phyloP scores from a whole-genome alignment of 2,888 invertebrate genomes.

The Andrena camellia region DNA sequence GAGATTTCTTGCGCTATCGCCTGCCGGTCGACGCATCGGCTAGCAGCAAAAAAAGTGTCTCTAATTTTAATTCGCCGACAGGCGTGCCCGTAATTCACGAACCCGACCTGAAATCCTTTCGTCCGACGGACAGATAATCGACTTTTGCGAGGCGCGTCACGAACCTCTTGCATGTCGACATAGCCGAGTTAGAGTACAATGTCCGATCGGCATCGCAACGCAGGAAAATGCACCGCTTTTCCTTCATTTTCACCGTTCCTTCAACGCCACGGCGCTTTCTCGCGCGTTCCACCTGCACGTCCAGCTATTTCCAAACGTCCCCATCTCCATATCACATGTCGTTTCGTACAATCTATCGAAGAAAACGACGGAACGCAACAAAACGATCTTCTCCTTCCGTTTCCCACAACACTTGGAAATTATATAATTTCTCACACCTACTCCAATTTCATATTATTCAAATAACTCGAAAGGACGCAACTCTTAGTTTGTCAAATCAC shows the following conservation, averaged over 20 bases:
- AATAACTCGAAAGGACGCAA: no score
- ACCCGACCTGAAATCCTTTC: slow-evolving; percentile 41
- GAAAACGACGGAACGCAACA: no score
- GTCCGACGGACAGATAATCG: slow-evolving; percentile 29
- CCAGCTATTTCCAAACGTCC: slow-evolving; percentile 8
- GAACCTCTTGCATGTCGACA: slow-evolving; percentile 29
- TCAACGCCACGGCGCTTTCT: slow-evolving; percentile 34
- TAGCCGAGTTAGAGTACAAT: slow-evolving; percentile 40
- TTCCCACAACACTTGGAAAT: no score
- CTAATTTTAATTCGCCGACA: slow-evolving; percentile 31
- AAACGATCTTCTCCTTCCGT: no score
- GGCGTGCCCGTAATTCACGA: slow-evolving; percentile 40
- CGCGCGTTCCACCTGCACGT: slow-evolving; percentile 16
- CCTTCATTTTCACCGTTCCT: slow-evolving; percentile 45
- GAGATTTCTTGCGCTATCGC: neutral
- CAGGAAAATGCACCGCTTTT: slow-evolving; percentile 31
- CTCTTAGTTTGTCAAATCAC: no score
- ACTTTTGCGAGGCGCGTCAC: slow-evolving; percentile 47
- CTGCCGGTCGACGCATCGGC: neutral
- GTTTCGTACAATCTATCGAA: neutral
- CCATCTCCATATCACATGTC: neutral
- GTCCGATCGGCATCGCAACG: slow-evolving; percentile 35
- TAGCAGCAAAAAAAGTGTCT: neutral
- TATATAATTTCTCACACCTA: no score
- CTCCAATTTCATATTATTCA: no score